These are phyloP conservation scores for Halisarca cf. caerulea DNA, from an alignment of 37 sponge, comb jelly and placozoan species.

Conservation along the genomic window DNA sequence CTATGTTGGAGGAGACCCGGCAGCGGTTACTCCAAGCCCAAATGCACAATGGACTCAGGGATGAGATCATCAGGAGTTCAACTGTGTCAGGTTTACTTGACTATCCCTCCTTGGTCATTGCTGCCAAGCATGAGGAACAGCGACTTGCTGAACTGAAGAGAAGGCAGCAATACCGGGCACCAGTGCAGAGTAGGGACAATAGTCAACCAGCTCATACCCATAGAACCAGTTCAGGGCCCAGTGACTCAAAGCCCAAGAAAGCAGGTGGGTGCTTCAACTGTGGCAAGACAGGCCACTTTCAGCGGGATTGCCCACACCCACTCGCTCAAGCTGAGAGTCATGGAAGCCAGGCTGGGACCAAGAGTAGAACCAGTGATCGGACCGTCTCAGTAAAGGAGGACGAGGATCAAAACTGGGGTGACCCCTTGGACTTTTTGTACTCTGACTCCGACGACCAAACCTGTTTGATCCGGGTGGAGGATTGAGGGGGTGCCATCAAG, in stretches of 20 bases:
- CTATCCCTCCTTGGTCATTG: conserved; percentile 32
- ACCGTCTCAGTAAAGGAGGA: background rate
- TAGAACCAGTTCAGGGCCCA: background rate
- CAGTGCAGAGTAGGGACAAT: background rate
- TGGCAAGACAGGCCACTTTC: conserved; percentile 35
- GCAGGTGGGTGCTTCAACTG: conserved; percentile 29
- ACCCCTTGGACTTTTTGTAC: background rate
- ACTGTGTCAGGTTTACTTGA: conserved; percentile 34
- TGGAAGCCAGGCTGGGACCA: background rate
- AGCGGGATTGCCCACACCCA: conserved; percentile 20
- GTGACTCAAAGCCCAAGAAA: background rate
- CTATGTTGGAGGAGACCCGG: conserved; percentile 17
- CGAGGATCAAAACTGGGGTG: background rate
- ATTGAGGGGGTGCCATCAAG: conserved; percentile 32
- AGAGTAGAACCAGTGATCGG: background rate
- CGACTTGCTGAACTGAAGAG: conserved; percentile 13
- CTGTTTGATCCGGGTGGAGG: background rate
- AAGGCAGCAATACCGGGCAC: conserved; percentile 11
- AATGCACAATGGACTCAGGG: conserved; percentile 35
- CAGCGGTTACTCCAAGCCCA: conserved; percentile 27
- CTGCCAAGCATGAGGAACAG: conserved; percentile 51
- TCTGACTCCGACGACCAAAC: background rate
- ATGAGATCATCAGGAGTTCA: conserved; percentile 26
- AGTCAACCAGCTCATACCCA: background rate
- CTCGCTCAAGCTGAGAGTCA: background rate